Base-by-base conservation (phyloP, 1,140 invertebrate genomes). In the Diorhabda elongata region DNA sequence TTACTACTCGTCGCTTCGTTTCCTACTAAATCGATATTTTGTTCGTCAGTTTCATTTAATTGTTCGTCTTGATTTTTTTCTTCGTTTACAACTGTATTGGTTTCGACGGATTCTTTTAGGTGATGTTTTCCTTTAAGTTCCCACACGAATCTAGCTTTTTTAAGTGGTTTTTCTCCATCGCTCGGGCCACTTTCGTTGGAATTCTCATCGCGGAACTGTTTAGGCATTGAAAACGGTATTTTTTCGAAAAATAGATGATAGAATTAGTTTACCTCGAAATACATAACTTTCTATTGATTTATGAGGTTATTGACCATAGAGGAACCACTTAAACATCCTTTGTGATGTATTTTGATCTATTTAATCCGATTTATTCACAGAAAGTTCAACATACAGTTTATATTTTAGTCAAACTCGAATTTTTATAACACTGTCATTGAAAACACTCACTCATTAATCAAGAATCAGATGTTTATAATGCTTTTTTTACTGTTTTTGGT, bases 41-140 rank as follows among this genome's bases (percentile, higher is more conserved):
- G 42, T 7, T 68, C 26, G 1, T 66, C 74, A 62, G 72, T 72
- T 56, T 67, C 76, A 44, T 42, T 45, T 6, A 44, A 45, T n/a
- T 45, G 7, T 6, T 44, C 61, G 47, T 43, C 60, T 58, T n/a
- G 47, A 44, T 6, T 56, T 44, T 43, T 59, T 9, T 47, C 2
- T n/a, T 64, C 61, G 8, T 69, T 66, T 57, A 66, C 57, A 43
- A 59, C 47, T 26, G 69, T 69, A 58, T 67, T 62, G 8, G 66
- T 66, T 62, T 64, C 45, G 42, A 59, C 56, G 42, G 69, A 69
- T 42, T 78, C 83, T 79, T 83, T 87, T 60, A 87, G 78, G 76
- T 87, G 84, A 76, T 84, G 84, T 83, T 85, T 86, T 41, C 86
- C 85, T 78, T 89, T 88, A 47, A 88, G 83, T 83, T 89, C 85